These are phyloP conservation scores for Pegoplata infirma DNA, from an alignment of 2,888 invertebrate species.

Conservation along the genomic window DNA sequence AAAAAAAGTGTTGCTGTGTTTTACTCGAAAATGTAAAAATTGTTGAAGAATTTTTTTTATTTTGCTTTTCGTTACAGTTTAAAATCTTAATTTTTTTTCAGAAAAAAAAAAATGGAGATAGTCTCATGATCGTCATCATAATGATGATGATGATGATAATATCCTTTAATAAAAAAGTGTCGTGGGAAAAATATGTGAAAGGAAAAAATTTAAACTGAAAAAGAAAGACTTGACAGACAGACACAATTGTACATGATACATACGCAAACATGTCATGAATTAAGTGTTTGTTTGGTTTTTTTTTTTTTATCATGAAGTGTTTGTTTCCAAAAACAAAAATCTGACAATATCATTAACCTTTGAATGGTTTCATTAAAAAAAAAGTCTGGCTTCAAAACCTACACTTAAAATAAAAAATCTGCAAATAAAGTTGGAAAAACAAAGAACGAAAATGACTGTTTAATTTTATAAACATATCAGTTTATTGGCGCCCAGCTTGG, in stretches of 20 bases:
- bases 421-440: too few species aligned
- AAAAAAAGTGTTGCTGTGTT: background rate
- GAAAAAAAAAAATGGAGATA: constrained; percentile 18
- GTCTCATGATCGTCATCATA: constrained; percentile 30
- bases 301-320: constrained; percentile 49
- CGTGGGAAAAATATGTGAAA: constrained; percentile 64
- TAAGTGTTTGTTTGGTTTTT: constrained; percentile 59
- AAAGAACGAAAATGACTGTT: too few species aligned
- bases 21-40: constrained; percentile 43
- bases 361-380: too few species aligned
- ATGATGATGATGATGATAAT: constrained; percentile 54
- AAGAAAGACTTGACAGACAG: constrained; percentile 30
- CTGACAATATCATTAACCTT: background rate
- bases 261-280: constrained; percentile 56
- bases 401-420: too few species aligned
- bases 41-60: constrained; percentile 25
- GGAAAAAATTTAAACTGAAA: constrained; percentile 42
- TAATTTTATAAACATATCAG: too few species aligned
- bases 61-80: constrained; percentile 18
- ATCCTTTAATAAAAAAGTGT: constrained; percentile 60
- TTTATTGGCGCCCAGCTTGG: too few species aligned
- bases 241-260: constrained; percentile 57
- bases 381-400: too few species aligned
- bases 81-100: constrained; percentile 36
- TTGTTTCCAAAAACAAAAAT: constrained; percentile 25